Evolutionary conservation across 1,140 invertebrate species (phyloP).

Genomic region (Micrasema minimum): DNA sequence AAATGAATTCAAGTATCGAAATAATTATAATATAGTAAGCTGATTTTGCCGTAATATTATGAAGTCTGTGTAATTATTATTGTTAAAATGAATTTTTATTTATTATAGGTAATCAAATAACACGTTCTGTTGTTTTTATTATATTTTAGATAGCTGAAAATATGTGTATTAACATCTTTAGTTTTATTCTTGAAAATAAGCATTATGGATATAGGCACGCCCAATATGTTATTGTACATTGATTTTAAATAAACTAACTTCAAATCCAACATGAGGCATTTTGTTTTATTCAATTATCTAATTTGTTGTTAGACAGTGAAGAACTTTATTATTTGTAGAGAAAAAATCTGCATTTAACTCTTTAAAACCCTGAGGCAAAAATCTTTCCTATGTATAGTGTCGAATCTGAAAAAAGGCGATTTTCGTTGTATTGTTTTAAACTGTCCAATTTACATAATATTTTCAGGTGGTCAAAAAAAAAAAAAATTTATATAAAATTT

Average conservation of each 20-base stretch:
- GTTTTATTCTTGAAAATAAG: conserved; percentile 30
- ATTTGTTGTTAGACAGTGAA: no score
- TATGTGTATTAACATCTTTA: conserved; percentile 30
- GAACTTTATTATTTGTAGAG: no score
- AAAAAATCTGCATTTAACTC: no score
- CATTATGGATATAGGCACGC: conserved; percentile 20
- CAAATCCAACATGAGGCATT: conserved; percentile 7
- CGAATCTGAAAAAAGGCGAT: no score
- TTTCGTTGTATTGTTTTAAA: no score
- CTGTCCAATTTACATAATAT: no score
- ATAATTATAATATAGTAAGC: not conserved
- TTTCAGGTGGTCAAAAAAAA: no score
- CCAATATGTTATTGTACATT: conserved; percentile 35
- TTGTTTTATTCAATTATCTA: not conserved
- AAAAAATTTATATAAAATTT: no score
- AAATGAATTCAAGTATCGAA: no score
- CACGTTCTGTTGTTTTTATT: conserved; percentile 30
- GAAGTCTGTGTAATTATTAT: conserved; percentile 30
- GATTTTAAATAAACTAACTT: conserved; percentile 35
- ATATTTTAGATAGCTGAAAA: conserved; percentile 29
- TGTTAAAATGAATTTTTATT: conserved; percentile 31
- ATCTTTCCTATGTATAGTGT: no score
- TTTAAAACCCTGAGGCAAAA: no score
- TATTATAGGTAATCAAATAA: conserved; percentile 32
- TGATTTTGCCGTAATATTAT: conserved; percentile 31